These are phyloP conservation scores for Poeciliopsis retropinna DNA, from an alignment of 2,113 vertebrate genomes.

Conservation along the genomic window DNA sequence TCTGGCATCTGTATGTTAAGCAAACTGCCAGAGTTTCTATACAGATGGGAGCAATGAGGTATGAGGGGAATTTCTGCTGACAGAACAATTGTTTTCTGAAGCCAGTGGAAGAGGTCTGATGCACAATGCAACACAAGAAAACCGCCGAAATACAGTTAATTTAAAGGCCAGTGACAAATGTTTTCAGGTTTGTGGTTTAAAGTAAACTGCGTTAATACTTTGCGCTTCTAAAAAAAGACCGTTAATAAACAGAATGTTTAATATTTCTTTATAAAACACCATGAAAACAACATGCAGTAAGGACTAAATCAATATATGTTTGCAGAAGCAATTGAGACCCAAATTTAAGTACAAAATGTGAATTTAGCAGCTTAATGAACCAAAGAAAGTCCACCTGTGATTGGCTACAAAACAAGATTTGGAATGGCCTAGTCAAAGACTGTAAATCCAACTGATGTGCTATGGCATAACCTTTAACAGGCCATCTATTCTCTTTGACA, in stretches of 20 bases:
- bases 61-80: constrained; percentile 56
- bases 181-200: not conserved
- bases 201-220: not conserved
- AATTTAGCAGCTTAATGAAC: too few species aligned
- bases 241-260: not conserved
- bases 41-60: constrained; percentile 70
- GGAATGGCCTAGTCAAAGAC: not conserved
- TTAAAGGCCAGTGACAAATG: not conserved
- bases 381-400: not conserved
- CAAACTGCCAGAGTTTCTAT: constrained; percentile 50
- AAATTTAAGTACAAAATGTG: too few species aligned
- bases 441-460: not conserved
- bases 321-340: too few species aligned
- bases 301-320: too few species aligned
- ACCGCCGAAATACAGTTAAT: not conserved
- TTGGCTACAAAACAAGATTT: too few species aligned
- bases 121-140: not conserved
- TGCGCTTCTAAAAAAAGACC: not conserved
- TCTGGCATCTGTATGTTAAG: constrained; percentile 57
- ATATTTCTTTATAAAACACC: too few species aligned
- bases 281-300: too few species aligned
- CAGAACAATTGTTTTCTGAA: constrained; percentile 32
- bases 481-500: not conserved
- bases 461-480: not conserved
- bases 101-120: not conserved